Evolutionary conservation across 2,797 vertebrate species (phyloP).

Genomic region (Coilia nasus): DNA sequence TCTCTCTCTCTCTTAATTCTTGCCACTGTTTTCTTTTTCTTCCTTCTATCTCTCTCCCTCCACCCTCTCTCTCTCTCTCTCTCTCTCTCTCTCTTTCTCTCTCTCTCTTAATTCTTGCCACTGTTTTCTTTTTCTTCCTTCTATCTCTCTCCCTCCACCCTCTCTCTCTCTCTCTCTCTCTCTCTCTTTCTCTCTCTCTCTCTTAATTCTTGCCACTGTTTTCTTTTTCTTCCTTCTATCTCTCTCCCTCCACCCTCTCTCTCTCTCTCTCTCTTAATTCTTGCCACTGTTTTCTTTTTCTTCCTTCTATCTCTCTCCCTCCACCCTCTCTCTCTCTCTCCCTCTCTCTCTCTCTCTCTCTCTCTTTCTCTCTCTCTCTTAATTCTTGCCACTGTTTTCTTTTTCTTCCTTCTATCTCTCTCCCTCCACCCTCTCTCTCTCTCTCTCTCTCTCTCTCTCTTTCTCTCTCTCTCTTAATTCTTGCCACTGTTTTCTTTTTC

Average conservation of each 20-base stretch:
- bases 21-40: not conserved
- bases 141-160: not conserved
- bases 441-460: not conserved
- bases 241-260: conserved; percentile 10
- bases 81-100: not conserved
- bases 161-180: not conserved
- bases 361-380: not conserved
- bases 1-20: not conserved
- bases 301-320: not conserved
- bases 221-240: not conserved
- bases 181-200: not conserved
- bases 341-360: not conserved
- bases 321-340: not conserved
- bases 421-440: not conserved
- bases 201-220: not conserved
- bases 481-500: not conserved
- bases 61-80: not conserved
- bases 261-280: not conserved
- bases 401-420: not conserved
- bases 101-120: not conserved
- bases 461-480: not conserved
- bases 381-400: not conserved
- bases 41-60: not conserved
- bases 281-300: not conserved
- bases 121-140: not conserved